Evolutionary conservation across 2,888 invertebrate species (phyloP), one percentile per base, ranked within the genome.

Genomic region (Cephus sareptanus): DNA sequence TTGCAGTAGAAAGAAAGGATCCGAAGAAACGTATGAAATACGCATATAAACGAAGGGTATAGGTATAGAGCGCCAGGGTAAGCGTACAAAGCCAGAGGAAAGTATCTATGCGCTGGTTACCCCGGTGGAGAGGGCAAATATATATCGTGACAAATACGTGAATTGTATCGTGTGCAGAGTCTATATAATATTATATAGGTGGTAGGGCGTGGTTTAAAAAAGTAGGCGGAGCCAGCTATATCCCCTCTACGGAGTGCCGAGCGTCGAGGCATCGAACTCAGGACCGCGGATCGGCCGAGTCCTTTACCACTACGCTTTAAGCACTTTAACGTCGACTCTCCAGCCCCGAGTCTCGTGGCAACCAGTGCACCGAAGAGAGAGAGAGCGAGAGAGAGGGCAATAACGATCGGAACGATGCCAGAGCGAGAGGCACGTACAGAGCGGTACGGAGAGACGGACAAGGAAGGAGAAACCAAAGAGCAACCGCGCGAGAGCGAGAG

Each of bases 121-220:
- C 33, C 33, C 33, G 33, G 71, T 0, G 74, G 74, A 34, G 74
- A 34, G 74, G 35, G 80, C 77, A 82, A 83, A 80, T 83, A 80
- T 82, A 80, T 82, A 80, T 82, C 81, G 84, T 79, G 85, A 84
- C 82, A 81, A 85, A 84, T 83, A 81, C 81, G 82, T 79, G 81
- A 81, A 83, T 84, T 81, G 82, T 83, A 82, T 83, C 82, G 77
- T 79, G 80, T 76, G 71, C 34, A 77, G 79, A 81, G 79, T 80
- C 79, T 81, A 84, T 87, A 86, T 82, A 85, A 86, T 86, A 85
- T 86, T 86, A 86, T 85, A 85, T 86, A 85, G 87, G 84, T 85
- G 85, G 85, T 86, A 88, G 33, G 91, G 91, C 90, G 91, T 91
- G 91, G 91, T 90, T 91, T 88, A 85, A 89, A 90, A 90, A 90